Evolutionary conservation across 1,140 invertebrate species (phyloP).

Genomic region (Saxidomus purpurata): DNA sequence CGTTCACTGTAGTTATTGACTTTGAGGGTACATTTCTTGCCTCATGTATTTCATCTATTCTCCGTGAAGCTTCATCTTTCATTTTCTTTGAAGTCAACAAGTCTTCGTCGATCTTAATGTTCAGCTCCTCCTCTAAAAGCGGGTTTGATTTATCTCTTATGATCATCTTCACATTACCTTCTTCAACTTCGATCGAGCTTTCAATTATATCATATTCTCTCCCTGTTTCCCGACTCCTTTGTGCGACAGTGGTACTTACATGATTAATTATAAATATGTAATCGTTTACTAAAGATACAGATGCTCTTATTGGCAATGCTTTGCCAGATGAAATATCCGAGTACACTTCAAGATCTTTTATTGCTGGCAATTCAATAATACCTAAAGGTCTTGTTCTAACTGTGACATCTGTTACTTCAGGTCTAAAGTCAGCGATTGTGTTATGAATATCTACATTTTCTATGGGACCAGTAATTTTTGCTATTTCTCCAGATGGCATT

Average conservation of each 20-base stretch:
- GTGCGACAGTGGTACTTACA: background rate
- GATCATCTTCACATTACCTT: background rate
- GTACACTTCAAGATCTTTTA: background rate
- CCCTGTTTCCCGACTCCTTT: background rate
- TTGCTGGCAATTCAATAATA: background rate
- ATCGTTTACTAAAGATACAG: background rate
- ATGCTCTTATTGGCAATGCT: background rate
- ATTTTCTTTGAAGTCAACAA: background rate
- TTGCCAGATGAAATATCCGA: background rate
- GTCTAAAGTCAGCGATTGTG: background rate
- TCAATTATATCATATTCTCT: background rate
- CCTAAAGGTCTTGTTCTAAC: background rate
- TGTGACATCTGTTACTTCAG: background rate
- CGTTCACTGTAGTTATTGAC: background rate
- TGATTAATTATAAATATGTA: background rate
- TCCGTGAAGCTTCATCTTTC: background rate
- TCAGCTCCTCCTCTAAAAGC: background rate
- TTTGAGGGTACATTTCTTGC: background rate
- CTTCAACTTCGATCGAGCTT: background rate
- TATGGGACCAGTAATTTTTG: background rate
- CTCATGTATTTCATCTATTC: background rate
- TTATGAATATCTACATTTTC: background rate
- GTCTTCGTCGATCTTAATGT: background rate
- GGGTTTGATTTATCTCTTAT: background rate
- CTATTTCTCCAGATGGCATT: background rate